Evolutionary conservation across 2,113 vertebrate genomes (phyloP).

Genomic region (Pachycephala philippinensis): DNA sequence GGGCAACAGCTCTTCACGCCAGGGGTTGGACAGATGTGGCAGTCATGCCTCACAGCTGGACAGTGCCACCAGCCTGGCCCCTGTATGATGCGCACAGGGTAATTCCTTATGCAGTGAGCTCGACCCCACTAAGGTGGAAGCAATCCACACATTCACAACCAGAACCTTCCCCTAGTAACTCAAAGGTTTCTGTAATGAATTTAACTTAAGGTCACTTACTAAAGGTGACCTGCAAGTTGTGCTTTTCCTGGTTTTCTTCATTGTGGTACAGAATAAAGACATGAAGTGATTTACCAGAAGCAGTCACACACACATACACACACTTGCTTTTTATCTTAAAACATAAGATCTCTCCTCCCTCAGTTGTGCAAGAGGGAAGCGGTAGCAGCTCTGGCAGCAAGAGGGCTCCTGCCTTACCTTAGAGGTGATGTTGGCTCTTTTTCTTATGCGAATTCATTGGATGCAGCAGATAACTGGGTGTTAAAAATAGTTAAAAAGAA

Average conservation of each 20-base stretch:
- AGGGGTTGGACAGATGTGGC: not conserved
- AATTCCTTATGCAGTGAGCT: not conserved
- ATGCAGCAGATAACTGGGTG: constrained; percentile 58
- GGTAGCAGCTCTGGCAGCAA: not conserved
- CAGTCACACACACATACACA: not conserved
- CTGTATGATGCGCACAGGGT: not conserved
- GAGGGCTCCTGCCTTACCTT: constrained; percentile 48
- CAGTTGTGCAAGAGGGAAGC: not conserved
- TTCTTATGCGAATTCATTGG: constrained; percentile 32
- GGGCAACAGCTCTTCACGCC: not conserved
- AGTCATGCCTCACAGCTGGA: not conserved
- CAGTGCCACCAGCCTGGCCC: not conserved
- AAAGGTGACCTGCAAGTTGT: not conserved
- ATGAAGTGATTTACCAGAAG: not conserved
- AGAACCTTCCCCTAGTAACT: not conserved
- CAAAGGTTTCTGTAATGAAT: not conserved
- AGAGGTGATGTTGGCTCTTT: not conserved
- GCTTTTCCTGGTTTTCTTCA: not conserved
- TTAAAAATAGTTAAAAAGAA: constrained; percentile 17
- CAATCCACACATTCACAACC: not conserved
- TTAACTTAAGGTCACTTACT: not conserved
- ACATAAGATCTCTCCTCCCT: not conserved
- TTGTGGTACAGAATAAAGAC: not conserved
- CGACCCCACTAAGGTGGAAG: not conserved
- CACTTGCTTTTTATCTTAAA: not conserved